A percentile compares a stretch with the other conserved stretches of the same genome.
phyloP scores from a whole-genome alignment of 2,888 invertebrate genomes.

The Cistogaster globosa region DNA sequence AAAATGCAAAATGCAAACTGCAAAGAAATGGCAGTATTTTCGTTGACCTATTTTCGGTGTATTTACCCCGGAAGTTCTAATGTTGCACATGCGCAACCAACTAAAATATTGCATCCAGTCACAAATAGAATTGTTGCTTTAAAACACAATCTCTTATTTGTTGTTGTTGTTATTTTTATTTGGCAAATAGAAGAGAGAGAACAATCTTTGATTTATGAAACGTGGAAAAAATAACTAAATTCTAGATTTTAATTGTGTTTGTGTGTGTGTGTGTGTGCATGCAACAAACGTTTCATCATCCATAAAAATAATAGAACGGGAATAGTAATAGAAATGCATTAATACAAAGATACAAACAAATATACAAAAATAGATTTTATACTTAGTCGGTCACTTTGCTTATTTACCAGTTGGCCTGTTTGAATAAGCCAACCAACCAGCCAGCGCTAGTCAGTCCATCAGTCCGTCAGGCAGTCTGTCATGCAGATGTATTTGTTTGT shows the following conservation, averaged over 20 bases:
- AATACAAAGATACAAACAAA: background rate
- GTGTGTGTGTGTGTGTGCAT: conserved; percentile 36
- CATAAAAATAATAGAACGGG: conserved; percentile 65
- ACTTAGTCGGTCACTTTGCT: conserved; percentile 55
- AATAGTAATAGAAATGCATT: conserved; percentile 24
- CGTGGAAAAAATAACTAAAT: conserved; percentile 39
- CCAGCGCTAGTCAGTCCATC: conserved; percentile 35
- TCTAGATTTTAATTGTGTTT: conserved; percentile 35
- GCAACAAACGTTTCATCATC: conserved; percentile 44
- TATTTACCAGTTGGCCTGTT: background rate
- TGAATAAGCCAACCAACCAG: conserved; percentile 1
- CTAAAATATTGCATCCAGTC: conserved; percentile 53
- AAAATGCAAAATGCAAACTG: conserved; percentile 37
- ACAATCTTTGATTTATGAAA: conserved; percentile 57
- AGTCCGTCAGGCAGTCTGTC: background rate
- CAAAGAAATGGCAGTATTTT: conserved; percentile 65
- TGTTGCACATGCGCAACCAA: conserved; percentile 72
- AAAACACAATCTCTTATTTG: conserved; percentile 50
- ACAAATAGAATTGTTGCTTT: conserved; percentile 59
- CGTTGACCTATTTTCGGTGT: conserved; percentile 75
- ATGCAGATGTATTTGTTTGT: conserved; percentile 1
- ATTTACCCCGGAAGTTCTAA: conserved; percentile 75
- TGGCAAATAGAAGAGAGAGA: conserved; percentile 31
- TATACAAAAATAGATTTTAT: conserved; percentile 45
- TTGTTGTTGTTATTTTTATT: conserved; percentile 20